Percentiles rank a stretch among this genome's conserved stretches.
phyloP scores from a whole-genome alignment of 2,888 invertebrate species.

The Calliscelio sp. region DNA sequence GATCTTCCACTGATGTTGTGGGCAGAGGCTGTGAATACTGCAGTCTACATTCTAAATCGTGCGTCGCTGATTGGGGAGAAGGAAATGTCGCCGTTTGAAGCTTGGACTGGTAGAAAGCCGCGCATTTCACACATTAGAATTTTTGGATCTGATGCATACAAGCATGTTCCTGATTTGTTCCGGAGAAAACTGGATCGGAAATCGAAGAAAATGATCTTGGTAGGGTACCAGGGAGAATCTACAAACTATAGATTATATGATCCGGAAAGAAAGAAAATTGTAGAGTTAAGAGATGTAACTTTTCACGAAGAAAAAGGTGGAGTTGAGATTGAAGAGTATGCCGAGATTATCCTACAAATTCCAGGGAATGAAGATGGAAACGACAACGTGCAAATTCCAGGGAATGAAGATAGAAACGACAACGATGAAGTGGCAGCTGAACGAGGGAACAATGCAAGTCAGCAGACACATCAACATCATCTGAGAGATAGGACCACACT shows the following conservation, averaged over 20 bases:
- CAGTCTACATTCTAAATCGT: conserved; percentile 30
- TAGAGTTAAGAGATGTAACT: neutral
- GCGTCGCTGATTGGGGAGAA: neutral
- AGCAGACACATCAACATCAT: conserved; percentile 42
- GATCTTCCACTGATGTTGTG: conserved; percentile 36
- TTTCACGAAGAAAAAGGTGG: neutral
- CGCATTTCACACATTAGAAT: neutral
- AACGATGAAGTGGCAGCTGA: no score
- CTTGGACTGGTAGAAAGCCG: neutral
- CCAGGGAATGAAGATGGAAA: no score
- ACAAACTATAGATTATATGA: conserved; percentile 3
- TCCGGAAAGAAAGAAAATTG: conserved; percentile 10
- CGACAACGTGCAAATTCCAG: no score
- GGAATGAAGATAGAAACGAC: no score
- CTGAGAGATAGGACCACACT: no score
- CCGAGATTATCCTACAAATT: no score
- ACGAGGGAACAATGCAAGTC: conserved; percentile 29
- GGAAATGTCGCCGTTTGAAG: neutral
- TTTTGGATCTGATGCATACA: conserved; percentile 9
- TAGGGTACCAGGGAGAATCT: conserved; percentile 29
- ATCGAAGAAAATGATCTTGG: conserved; percentile 17
- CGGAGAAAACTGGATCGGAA: conserved; percentile 13
- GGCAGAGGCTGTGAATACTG: conserved; percentile 55
- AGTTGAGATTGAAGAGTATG: no score
- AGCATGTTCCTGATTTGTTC: neutral